phyloP scores from a whole-genome alignment of 2,797 vertebrate genomes.

The Chelidonichthys spinosus region DNA sequence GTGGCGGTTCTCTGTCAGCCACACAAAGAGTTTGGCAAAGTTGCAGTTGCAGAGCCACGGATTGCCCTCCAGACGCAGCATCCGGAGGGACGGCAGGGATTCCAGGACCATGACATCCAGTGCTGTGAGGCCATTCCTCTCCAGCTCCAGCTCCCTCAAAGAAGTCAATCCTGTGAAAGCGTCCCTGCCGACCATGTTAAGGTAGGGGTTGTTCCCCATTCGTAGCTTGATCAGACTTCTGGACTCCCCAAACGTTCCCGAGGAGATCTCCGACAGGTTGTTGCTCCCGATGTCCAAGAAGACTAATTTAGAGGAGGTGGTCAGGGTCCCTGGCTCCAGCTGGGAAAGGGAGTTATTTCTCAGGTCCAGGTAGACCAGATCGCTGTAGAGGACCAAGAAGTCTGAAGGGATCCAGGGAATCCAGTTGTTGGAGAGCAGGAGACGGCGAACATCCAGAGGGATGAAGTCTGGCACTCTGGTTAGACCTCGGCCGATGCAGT shows the following conservation, averaged over 20 bases:
- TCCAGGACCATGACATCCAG: constrained; percentile 86
- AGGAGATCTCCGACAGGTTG: constrained; percentile 89
- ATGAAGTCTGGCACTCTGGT: constrained; percentile 89
- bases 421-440: constrained; percentile 91
- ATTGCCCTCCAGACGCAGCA: constrained; percentile 91
- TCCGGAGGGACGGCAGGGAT: constrained; percentile 87
- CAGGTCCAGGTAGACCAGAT: constrained; percentile 93
- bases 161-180: constrained; percentile 89
- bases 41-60: constrained; percentile 94
- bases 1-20: constrained; percentile 90
- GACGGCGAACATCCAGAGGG: constrained; percentile 90
- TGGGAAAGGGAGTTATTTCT: constrained; percentile 90
- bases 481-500: constrained; percentile 90
- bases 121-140: constrained; percentile 87
- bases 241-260: constrained; percentile 88
- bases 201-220: constrained; percentile 89
- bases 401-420: constrained; percentile 91
- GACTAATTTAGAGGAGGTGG: constrained; percentile 89
- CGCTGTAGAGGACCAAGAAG: constrained; percentile 92
- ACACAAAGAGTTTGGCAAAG: constrained; percentile 92
- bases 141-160: constrained; percentile 91
- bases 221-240: constrained; percentile 90
- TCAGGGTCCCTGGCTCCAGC: constrained; percentile 90
- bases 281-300: constrained; percentile 93
- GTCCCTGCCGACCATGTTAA: constrained; percentile 86